These are phyloP conservation scores for Pelecanus crispus DNA, from an alignment of 2,113 vertebrate species.

Conservation along the genomic window DNA sequence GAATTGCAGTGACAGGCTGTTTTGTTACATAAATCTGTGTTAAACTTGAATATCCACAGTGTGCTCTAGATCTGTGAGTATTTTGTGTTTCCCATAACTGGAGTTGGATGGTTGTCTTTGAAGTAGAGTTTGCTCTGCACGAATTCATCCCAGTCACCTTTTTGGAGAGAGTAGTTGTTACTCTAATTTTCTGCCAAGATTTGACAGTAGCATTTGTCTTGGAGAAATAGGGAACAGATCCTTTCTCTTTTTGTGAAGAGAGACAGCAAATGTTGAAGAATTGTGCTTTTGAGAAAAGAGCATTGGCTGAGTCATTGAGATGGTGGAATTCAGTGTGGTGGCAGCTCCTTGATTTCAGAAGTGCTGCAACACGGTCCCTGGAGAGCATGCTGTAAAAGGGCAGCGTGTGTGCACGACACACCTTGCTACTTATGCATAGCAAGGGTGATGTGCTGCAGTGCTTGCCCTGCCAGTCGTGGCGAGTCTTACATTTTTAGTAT, in stretches of 20 bases:
- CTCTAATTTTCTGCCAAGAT: not conserved
- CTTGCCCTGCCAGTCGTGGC: not conserved
- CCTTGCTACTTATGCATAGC: not conserved
- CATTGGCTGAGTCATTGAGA: not conserved
- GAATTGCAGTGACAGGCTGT: not conserved
- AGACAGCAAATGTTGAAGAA: not conserved
- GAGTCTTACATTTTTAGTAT: not conserved
- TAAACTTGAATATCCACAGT: not conserved
- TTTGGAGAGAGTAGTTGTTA: not conserved
- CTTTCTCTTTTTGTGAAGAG: not conserved
- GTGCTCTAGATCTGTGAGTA: not conserved
- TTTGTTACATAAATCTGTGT: not conserved
- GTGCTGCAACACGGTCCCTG: accelerated
- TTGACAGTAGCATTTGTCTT: constrained; percentile 12
- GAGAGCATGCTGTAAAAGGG: accelerated
- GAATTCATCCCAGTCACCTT: not conserved
- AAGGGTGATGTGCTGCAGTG: not conserved
- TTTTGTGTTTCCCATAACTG: not conserved
- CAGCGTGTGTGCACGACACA: not conserved
- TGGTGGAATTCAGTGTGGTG: not conserved
- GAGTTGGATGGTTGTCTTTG: not conserved
- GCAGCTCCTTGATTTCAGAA: not conserved
- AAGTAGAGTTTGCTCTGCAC: not conserved
- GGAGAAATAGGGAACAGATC: not conserved
- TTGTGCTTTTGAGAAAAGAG: not conserved